phyloP scores from a whole-genome alignment of 2,797 vertebrate species.

The Echiichthys vipera region DNA sequence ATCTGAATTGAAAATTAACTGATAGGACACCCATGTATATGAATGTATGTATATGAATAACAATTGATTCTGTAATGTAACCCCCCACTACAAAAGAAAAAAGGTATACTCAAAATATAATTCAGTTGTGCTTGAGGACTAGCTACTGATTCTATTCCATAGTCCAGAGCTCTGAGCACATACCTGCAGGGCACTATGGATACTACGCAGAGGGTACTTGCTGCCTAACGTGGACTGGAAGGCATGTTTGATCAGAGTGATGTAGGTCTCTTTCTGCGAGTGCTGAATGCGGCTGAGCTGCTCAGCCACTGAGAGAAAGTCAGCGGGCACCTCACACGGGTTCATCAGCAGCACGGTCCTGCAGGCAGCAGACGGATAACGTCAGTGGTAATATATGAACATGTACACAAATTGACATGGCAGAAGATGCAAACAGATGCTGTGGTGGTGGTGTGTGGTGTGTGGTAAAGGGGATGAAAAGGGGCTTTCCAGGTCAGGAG shows the following conservation, averaged over 20 bases:
- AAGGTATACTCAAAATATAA: not conserved
- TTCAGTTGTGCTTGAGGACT: not conserved
- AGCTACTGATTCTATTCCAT: not conserved
- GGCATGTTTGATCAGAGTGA: conserved; percentile 90
- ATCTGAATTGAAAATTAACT: too few species aligned
- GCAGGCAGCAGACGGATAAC: conserved; percentile 24
- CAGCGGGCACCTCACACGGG: conserved; percentile 87
- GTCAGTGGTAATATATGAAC: conserved; percentile 5
- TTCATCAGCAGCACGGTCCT: conserved; percentile 96
- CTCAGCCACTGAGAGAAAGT: conserved; percentile 90
- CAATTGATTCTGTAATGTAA: not conserved
- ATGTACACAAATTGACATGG: not conserved
- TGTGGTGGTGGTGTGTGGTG: not conserved
- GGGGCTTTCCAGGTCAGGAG: conserved; percentile 30
- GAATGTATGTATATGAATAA: not conserved
- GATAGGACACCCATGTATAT: not conserved
- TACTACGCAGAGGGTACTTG: conserved; percentile 81
- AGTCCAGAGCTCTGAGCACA: not conserved
- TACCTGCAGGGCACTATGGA: conserved; percentile 89
- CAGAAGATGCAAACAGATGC: conserved; percentile 22
- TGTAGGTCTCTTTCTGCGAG: conserved; percentile 79
- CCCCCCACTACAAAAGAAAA: not conserved
- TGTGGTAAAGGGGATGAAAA: not conserved
- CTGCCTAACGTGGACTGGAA: conserved; percentile 91
- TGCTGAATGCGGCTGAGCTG: conserved; percentile 84